phyloP scores from a whole-genome alignment of 2,797 vertebrate species.

The Numenius phaeopus region DNA sequence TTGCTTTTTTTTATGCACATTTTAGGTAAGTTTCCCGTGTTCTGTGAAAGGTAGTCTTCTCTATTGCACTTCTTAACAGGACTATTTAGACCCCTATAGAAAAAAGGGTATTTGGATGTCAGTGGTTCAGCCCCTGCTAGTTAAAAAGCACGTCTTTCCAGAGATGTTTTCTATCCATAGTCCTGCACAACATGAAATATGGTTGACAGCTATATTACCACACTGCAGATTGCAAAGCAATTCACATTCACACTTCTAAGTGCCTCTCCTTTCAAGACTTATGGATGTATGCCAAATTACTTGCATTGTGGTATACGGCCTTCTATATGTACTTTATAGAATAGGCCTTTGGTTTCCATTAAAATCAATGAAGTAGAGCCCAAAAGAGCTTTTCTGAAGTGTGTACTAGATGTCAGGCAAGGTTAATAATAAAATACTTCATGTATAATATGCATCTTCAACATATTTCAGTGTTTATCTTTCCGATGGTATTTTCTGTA shows the following conservation, averaged over 20 bases:
- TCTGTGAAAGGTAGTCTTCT: not conserved
- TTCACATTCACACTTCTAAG: constrained; percentile 71
- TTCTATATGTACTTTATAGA: constrained; percentile 54
- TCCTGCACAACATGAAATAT: constrained; percentile 62
- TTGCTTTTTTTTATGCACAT: not conserved
- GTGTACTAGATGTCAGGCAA: constrained; percentile 26
- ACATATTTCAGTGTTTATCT: not conserved
- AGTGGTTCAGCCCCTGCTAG: not conserved
- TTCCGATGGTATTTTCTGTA: constrained; percentile 7
- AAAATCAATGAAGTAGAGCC: constrained; percentile 62
- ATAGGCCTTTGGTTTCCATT: constrained; percentile 44
- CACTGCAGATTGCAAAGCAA: constrained; percentile 65
- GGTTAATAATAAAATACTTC: constrained; percentile 44
- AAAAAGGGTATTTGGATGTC: not conserved
- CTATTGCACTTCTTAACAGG: not conserved
- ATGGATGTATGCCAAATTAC: constrained; percentile 63
- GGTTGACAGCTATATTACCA: constrained; percentile 69
- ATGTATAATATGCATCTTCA: constrained; percentile 10
- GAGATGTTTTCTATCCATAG: constrained; percentile 53
- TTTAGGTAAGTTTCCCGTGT: not conserved
- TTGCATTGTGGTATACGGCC: constrained; percentile 47
- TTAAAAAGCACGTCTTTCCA: constrained; percentile 38
- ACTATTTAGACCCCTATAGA: not conserved
- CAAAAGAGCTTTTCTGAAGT: constrained; percentile 33
- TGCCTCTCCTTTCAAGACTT: constrained; percentile 65